Evolutionary conservation across 2,888 invertebrate genomes (phyloP).

Genomic region (Andricus quercusramuli): DNA sequence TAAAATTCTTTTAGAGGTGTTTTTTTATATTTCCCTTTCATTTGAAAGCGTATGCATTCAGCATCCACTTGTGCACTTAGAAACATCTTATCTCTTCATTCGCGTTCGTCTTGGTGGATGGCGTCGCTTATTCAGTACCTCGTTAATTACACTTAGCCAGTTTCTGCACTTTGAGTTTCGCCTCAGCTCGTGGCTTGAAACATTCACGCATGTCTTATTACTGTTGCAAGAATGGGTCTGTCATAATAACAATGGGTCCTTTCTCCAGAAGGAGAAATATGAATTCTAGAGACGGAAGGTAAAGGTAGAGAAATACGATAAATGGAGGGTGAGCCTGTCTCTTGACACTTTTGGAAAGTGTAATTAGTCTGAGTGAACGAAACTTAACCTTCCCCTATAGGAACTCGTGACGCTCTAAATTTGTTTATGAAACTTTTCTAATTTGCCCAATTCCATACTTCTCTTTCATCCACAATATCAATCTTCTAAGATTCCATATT

Average conservation of each 20-base stretch:
- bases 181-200: slow-evolving; percentile 26
- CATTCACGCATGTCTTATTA: slow-evolving; percentile 38
- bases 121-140: slow-evolving; percentile 36
- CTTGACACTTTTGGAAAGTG: slow-evolving; percentile 16
- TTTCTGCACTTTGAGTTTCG: slow-evolving; percentile 35
- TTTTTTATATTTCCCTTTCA: background rate
- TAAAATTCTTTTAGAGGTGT: slow-evolving; percentile 1
- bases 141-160: slow-evolving; percentile 40
- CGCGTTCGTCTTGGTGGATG: slow-evolving; percentile 23
- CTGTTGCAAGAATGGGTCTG: slow-evolving; percentile 35
- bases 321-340: slow-evolving; percentile 5
- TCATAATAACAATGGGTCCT: slow-evolving; percentile 34
- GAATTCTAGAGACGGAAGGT: slow-evolving; percentile 18
- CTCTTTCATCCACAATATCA: background rate
- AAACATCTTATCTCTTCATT: slow-evolving; percentile 36
- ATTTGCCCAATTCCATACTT: background rate
- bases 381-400: background rate
- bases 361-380: slow-evolving; percentile 22
- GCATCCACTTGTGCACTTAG: slow-evolving; percentile 14
- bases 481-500: slow-evolving; percentile 13
- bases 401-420: background rate
- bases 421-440: slow-evolving; percentile 1
- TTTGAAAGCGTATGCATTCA: slow-evolving; percentile 11
- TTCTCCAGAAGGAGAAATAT: slow-evolving; percentile 36
- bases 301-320: slow-evolving; percentile 18